Conservation (phyloP, 2,888 invertebrate genomes). For the Lottia gigantea region DNA sequence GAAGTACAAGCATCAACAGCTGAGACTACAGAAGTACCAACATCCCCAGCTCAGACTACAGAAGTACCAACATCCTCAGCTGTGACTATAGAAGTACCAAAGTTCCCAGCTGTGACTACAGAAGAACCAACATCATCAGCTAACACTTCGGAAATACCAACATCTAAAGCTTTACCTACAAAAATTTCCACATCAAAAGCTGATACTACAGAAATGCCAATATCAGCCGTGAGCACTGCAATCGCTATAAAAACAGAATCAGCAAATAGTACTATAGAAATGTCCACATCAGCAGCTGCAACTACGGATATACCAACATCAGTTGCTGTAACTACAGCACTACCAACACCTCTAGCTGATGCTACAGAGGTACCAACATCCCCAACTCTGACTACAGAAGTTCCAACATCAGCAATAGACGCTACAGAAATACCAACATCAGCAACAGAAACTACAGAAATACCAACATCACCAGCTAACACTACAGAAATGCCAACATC, state of each 20-base stretch:
- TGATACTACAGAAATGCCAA: background rate
- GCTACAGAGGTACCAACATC: background rate
- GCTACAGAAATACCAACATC: background rate
- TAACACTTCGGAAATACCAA: background rate
- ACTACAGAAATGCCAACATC: background rate
- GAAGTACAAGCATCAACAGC: background rate
- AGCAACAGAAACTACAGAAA: background rate
- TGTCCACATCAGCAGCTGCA: background rate
- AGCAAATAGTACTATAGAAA: too few relatives aligned
- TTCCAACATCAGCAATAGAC: background rate
- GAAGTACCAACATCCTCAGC: background rate
- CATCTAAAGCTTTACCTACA: too few relatives aligned
- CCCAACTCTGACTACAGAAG: background rate
- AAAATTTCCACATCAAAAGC: background rate
- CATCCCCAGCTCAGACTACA: background rate
- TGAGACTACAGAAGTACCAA: background rate
- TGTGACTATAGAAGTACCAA: background rate
- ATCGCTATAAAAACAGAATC: too few relatives aligned
- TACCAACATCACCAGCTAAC: background rate
- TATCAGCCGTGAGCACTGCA: too few relatives aligned
- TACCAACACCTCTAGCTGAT: background rate
- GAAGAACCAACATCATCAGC: background rate
- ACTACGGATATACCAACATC: background rate
- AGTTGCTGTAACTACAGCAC: background rate
- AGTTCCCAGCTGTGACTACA: background rate